Conservation (phyloP, 2,888 invertebrate species). For the Mimas tiliae region DNA sequence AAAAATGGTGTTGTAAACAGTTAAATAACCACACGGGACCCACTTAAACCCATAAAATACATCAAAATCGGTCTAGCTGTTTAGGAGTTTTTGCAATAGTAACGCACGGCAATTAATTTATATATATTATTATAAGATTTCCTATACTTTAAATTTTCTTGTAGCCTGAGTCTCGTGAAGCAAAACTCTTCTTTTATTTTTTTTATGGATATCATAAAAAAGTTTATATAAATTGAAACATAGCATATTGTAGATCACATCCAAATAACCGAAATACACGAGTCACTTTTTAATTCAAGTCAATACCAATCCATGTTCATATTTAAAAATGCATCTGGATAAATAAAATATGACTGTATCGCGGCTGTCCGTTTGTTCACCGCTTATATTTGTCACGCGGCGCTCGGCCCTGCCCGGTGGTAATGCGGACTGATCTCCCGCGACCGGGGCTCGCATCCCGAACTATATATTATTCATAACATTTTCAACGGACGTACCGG, state of each 20-base stretch:
- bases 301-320: constrained; percentile 26
- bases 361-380: constrained; percentile 42
- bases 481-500: constrained; percentile 73
- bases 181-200: too few relatives aligned
- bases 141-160: too few relatives aligned
- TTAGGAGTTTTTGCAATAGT: too few relatives aligned
- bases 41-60: too few relatives aligned
- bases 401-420: constrained; percentile 28
- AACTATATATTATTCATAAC: constrained; percentile 77
- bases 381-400: constrained; percentile 59
- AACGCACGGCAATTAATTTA: too few relatives aligned
- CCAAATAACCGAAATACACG: neutral
- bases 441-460: constrained; percentile 50
- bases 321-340: constrained; percentile 31
- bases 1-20: too few relatives aligned
- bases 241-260: neutral
- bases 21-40: too few relatives aligned
- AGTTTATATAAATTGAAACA: too few relatives aligned
- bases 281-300: constrained; percentile 17
- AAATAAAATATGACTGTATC: constrained; percentile 35
- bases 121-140: too few relatives aligned
- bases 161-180: too few relatives aligned
- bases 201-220: too few relatives aligned
- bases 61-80: too few relatives aligned
- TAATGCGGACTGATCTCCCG: constrained; percentile 60